phyloP scores from a whole-genome alignment of 2,888 invertebrate genomes.

The Eumerus sabulonum region DNA sequence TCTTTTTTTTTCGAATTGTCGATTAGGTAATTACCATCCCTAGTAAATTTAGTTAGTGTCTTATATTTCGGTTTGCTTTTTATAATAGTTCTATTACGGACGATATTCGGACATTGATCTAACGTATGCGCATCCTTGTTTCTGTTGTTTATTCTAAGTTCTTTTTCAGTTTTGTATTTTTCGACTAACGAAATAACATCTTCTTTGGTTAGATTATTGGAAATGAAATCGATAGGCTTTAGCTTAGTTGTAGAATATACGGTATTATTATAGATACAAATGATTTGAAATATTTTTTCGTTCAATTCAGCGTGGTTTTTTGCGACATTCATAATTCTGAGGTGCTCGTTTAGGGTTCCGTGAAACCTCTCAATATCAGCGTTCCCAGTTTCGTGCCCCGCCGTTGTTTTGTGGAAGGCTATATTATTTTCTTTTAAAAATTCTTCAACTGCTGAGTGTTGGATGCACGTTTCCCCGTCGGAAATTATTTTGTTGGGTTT shows the following conservation, averaged over 20 bases:
- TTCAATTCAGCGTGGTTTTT: neutral
- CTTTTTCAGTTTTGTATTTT: neutral
- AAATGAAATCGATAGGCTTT: slow-evolving; percentile 9
- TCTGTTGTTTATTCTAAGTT: neutral
- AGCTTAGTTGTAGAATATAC: neutral
- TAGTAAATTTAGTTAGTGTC: neutral
- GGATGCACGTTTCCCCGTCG: neutral
- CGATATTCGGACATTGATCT: too few relatives aligned
- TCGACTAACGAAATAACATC: neutral
- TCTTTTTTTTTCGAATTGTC: too few relatives aligned
- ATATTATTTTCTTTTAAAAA: too few relatives aligned
- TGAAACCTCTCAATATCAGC: too few relatives aligned
- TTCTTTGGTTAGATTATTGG: slow-evolving; percentile 11
- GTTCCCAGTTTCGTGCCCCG: neutral
- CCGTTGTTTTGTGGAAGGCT: slow-evolving; percentile 9
- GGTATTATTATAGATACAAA: neutral
- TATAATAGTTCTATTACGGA: too few relatives aligned
- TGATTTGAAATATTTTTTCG: slow-evolving; percentile 9
- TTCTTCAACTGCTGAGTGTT: neutral
- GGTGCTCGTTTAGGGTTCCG: too few relatives aligned
- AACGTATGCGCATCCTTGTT: neutral
- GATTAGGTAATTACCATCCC: too few relatives aligned
- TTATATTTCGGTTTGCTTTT: slow-evolving; percentile 4
- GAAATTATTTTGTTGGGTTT: too few relatives aligned
- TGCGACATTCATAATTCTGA: too few relatives aligned